A percentile compares a stretch with the other conserved stretches of the same genome.
These are phyloP conservation scores for Brachionus rotundiformis DNA, from an alignment of 1,140 invertebrate species.

Conservation along the genomic window DNA sequence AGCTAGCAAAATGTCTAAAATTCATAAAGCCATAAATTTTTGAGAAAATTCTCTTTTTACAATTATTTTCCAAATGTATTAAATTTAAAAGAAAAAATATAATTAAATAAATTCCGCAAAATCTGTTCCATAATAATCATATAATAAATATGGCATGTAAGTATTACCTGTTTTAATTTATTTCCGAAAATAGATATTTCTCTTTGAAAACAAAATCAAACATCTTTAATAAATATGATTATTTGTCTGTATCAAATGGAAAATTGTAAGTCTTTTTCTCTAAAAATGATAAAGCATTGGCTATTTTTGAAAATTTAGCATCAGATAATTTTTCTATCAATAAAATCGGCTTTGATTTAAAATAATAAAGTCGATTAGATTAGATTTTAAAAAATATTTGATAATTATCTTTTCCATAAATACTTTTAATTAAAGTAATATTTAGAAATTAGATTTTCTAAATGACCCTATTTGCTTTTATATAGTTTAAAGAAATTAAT, in stretches of 20 bases:
- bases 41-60: neutral
- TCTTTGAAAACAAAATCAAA: neutral
- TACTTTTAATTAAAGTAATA: no score
- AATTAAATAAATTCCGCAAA: neutral
- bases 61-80: neutral
- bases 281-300: no score
- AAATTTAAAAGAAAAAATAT: constrained; percentile 8
- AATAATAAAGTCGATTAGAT: no score
- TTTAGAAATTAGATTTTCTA: no score
- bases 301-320: no score
- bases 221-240: neutral
- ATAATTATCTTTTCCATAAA: no score
- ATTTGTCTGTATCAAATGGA: neutral
- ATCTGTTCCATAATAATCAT: neutral
- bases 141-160: neutral
- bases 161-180: neutral
- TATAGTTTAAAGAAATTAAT: no score
- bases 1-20: neutral
- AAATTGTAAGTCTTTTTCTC: neutral
- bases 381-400: no score
- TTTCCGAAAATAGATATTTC: neutral
- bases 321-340: no score
- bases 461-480: no score
- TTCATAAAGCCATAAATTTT: constrained; percentile 9
- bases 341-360: no score